Evolutionary conservation across 2,888 invertebrate genomes (phyloP), one percentile per base, ranked within the genome.

Genomic region (Drosophila picticornis): DNA sequence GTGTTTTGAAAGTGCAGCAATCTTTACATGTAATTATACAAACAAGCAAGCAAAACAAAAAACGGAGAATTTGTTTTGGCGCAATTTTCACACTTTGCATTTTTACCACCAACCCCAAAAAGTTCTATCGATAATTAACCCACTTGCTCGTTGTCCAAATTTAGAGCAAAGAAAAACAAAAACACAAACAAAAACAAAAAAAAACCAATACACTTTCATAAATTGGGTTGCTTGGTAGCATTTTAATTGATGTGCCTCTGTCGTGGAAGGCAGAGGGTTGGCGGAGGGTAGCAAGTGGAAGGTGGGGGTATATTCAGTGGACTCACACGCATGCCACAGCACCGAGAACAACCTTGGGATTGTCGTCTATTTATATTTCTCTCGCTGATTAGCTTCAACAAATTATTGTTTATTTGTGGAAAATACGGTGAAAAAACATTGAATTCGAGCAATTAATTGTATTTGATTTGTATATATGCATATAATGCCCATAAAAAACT

Each of bases 341-440:
- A 53, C n/a, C 3, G 57, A 46, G 59, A 72, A 71, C 60, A 85
- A 73, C 84, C 88, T 88, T 84, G 88, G 81, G 66, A 46, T 57
- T 59, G 65, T 48, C 56, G 59, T 57, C 59, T 69, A 72, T 75
- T 81, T 81, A 50, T 72, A 72, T 70, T 80, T 77, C 46, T 71
- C 66, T 50, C 22, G 48, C 62, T 75, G 72, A 82, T 75, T 80
- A 74, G 80, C 75, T 64, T 50, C 16, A 64, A 51, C 67, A 84
- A 38, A 38, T 56, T 38, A 75, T 75, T 80, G 72, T 82, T 83
- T 77, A 72, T 65, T 59, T 59, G 57, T 51, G 46, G 32, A 48
- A 36, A 63, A 43, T 51, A 53, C 7, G 10, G 38, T 11, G 10
- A 27, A 58, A 27, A 48, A 25, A 16, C 53, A 29, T 48, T 67